Base-by-base conservation (phyloP, 2,888 invertebrate species). In the Caradrina clavipalpis region DNA sequence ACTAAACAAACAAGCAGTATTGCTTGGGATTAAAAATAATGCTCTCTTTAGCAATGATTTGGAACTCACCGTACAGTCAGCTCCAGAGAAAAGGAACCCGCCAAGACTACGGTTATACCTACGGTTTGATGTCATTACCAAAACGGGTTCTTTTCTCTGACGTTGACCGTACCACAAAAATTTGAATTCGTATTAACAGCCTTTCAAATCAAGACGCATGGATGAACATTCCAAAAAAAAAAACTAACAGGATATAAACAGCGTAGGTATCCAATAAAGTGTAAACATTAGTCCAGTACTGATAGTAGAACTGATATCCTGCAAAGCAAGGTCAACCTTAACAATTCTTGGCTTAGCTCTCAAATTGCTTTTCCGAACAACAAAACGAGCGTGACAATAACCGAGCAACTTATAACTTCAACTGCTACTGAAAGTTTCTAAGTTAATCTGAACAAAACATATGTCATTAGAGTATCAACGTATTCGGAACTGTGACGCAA, bases 401-500 rank as follows among this genome's bases (percentile, higher is more conserved):
- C 59, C 49, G 19, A 81, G 47, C 26, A 73, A 76, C 71, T 77
- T 64, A 50, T 49, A 81, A 82, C 75, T 82, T 78, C 42, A 70
- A 81, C 73, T 55, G 59, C 54, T 31, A 55, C 39, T 15, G 49
- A 69, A 79, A 76, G 66, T 83, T 69, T 10, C 58, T 11, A 69
- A 77, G 73, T 56, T 84, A 82, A 82, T 85, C 81, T 69, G 67
- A 69, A 74, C 77, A 68, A 78, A 71, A 79, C 80, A 73, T 73
- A 66, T 64, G 81, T 70, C 85, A 80, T 82, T 82, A 80, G 59
- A 59, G 65, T 67, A 72, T 72, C 75, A 79, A 70, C 50, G 45
- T 62, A 60, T 50, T 53, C 22, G 39, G 19, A 35, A 61, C 54
- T 60, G 63, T 83, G 76, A 77, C 78, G 76, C 68, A 74, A 83